Evolutionary conservation across 2,888 invertebrate genomes (phyloP).

Genomic region (Lepidocyrtinus sp.): DNA sequence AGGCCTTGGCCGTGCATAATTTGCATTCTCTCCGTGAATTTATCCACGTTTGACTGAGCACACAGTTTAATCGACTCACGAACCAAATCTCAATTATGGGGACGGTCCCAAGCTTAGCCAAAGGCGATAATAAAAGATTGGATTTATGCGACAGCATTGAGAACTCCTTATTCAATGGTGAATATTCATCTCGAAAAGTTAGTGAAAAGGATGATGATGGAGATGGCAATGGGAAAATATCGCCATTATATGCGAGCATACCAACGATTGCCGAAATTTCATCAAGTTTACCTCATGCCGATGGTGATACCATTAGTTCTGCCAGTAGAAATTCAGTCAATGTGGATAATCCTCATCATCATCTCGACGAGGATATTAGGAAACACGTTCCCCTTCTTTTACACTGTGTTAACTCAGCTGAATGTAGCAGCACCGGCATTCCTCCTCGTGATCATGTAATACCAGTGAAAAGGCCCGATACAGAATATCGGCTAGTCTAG

Average conservation of each 20-base stretch:
- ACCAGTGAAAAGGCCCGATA: no score
- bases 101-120: conserved; percentile 36
- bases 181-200: background rate
- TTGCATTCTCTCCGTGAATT: background rate
- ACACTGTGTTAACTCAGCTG: background rate
- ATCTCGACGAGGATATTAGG: background rate
- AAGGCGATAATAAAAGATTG: conserved; percentile 24
- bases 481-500: no score
- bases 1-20: background rate
- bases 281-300: conserved; percentile 25
- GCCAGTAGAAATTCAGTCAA: conserved; percentile 1
- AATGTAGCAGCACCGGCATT: conserved; percentile 12
- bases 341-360: background rate
- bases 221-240: background rate
- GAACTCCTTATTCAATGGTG: conserved; percentile 13
- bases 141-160: conserved; percentile 34
- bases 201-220: background rate
- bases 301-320: no score
- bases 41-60: background rate
- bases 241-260: conserved; percentile 34
- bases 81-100: conserved; percentile 24
- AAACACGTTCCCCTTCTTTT: background rate
- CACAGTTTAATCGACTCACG: background rate
- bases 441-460: conserved; percentile 49
- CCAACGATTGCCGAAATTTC: conserved; percentile 31